A percentile compares a stretch with the other conserved stretches of the same genome.
These are phyloP conservation scores for Triplophysa yarkandensis DNA, from an alignment of 2,797 vertebrate species.

Conservation along the genomic window DNA sequence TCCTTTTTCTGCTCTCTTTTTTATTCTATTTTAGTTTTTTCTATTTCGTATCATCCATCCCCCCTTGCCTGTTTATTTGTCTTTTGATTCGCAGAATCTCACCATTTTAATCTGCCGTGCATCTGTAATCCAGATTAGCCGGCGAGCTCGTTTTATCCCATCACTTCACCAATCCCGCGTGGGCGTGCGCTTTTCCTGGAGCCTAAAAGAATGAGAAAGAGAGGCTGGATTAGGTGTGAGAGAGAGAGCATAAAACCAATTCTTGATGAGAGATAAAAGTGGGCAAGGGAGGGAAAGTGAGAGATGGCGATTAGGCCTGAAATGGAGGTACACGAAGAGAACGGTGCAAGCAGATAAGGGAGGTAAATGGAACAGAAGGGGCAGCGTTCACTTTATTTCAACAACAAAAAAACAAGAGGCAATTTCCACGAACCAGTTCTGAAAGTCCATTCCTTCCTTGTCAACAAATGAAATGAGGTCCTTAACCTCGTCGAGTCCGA, in stretches of 20 bases:
- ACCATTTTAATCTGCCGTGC: conserved; percentile 68
- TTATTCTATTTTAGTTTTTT: conserved; percentile 10
- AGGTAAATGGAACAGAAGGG: not conserved
- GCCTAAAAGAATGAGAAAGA: conserved; percentile 61
- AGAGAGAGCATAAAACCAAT: conserved; percentile 40
- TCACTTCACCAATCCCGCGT: conserved; percentile 73
- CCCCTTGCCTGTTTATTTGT: conserved; percentile 10
- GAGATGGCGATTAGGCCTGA: conserved; percentile 35
- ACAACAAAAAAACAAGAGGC: not conserved
- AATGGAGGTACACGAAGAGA: conserved; percentile 26
- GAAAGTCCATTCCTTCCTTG: not conserved
- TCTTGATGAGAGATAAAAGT: conserved; percentile 59
- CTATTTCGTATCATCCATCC: not conserved
- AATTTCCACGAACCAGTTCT: not conserved
- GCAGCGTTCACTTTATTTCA: conserved; percentile 1
- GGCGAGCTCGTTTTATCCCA: conserved; percentile 78
- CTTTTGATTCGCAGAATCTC: conserved; percentile 63
- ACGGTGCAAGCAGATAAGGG: conserved; percentile 25
- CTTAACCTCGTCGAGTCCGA: not conserved
- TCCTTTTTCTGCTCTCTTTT: too few species aligned
- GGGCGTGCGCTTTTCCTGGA: conserved; percentile 74
- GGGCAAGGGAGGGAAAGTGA: not conserved
- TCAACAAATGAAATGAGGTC: not conserved
- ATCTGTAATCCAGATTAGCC: conserved; percentile 81
- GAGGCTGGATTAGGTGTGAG: conserved; percentile 62